phyloP scores from a whole-genome alignment of 2,888 invertebrate species.

The Andricus quercusramuli region DNA sequence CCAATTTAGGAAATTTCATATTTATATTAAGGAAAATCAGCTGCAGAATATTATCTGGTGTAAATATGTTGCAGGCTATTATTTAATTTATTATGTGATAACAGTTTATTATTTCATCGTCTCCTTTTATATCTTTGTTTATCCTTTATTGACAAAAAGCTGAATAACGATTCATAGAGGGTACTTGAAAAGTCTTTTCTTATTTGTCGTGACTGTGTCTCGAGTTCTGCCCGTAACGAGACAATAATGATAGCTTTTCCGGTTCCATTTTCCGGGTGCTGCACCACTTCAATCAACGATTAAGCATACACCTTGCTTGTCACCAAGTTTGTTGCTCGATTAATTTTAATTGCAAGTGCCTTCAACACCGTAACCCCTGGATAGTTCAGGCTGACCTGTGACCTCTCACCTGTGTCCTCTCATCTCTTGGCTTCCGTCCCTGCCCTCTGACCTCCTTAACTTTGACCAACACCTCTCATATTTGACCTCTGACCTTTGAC shows the following conservation, averaged over 20 bases:
- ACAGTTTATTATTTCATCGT: neutral
- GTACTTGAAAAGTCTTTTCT: slow-evolving; percentile 15
- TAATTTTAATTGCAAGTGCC: slow-evolving; percentile 49
- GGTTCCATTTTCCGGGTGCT: slow-evolving; percentile 10
- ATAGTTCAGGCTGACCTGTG: neutral
- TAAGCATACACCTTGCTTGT: slow-evolving; percentile 2
- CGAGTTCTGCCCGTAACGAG: slow-evolving; percentile 42
- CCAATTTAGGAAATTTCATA: too few relatives aligned
- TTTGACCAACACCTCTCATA: too few relatives aligned
- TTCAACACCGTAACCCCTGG: slow-evolving; percentile 31
- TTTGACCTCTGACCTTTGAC: too few relatives aligned
- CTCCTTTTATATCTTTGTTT: neutral
- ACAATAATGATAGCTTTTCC: slow-evolving; percentile 46
- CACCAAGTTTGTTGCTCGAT: slow-evolving; percentile 29
- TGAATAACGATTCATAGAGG: neutral
- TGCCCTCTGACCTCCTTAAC: too few relatives aligned
- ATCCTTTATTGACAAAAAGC: neutral
- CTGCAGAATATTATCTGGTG: too few relatives aligned
- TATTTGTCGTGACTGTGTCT: slow-evolving; percentile 41
- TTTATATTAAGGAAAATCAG: too few relatives aligned
- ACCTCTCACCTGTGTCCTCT: too few relatives aligned
- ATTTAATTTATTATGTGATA: too few relatives aligned
- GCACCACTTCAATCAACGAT: slow-evolving; percentile 45
- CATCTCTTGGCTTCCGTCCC: too few relatives aligned
- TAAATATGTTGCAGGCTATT: too few relatives aligned